A percentile compares a stretch with the other conserved stretches of the same genome.
These are phyloP conservation scores for Recurvirostra avosetta DNA, from an alignment of 2,113 vertebrate species.

Conservation along the genomic window DNA sequence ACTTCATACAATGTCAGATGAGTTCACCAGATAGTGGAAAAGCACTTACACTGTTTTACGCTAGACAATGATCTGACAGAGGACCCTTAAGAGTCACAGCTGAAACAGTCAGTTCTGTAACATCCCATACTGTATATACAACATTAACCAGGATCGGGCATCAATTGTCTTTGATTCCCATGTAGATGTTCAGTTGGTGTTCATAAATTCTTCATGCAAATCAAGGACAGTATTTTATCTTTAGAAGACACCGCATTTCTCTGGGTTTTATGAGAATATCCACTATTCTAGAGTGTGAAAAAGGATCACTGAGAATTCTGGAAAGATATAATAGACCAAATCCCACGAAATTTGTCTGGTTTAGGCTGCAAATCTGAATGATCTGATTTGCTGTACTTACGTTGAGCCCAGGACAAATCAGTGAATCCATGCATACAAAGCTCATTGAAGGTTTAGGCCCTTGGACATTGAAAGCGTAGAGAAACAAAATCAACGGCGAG, in stretches of 20 bases:
- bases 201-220: constrained; percentile 62
- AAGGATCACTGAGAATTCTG: constrained; percentile 50
- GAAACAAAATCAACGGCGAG: not conserved
- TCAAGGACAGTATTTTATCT: constrained; percentile 67
- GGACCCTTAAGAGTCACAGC: not conserved
- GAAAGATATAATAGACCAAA: constrained; percentile 32
- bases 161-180: not conserved
- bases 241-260: constrained; percentile 53
- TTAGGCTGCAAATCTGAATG: constrained; percentile 43
- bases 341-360: constrained; percentile 24
- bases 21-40: not conserved
- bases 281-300: constrained; percentile 37
- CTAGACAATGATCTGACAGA: not conserved
- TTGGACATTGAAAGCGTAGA: not conserved
- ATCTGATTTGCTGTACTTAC: constrained; percentile 38
- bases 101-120: not conserved
- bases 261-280: constrained; percentile 42
- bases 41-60: not conserved
- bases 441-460: constrained; percentile 11
- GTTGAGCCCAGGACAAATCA: constrained; percentile 12
- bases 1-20: not conserved
- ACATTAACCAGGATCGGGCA: constrained; percentile 1
- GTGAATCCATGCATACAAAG: constrained; percentile 43
- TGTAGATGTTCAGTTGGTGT: constrained; percentile 35
- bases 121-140: not conserved